Evolutionary conservation across 2,888 invertebrate species (phyloP).

Genomic region (Magallana nippona): DNA sequence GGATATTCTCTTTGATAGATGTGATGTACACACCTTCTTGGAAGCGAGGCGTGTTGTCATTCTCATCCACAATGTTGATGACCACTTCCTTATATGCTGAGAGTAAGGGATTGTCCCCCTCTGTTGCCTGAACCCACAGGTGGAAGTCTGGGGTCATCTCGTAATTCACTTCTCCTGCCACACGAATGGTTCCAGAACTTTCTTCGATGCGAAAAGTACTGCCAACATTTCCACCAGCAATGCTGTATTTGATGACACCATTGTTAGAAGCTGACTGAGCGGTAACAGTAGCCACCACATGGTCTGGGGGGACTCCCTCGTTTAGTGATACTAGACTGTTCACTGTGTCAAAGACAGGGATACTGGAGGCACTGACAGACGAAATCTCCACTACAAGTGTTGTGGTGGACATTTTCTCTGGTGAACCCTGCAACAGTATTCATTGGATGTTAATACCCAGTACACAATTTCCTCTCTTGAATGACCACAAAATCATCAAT

Average conservation of each 20-base stretch:
- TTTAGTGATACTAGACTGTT: conserved; percentile 83
- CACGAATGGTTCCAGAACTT: conserved; percentile 61
- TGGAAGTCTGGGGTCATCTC: conserved; percentile 66
- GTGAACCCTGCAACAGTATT: conserved; percentile 81
- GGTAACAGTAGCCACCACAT: conserved; percentile 87
- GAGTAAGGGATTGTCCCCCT: conserved; percentile 81
- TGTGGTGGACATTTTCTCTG: conserved; percentile 86
- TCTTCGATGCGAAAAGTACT: conserved; percentile 81
- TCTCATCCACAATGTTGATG: conserved; percentile 94
- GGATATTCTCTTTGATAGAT: conserved; percentile 85
- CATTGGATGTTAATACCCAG: background rate
- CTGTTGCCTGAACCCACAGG: conserved; percentile 73
- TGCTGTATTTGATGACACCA: conserved; percentile 83
- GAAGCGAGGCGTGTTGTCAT: conserved; percentile 92
- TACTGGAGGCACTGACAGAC: conserved; percentile 84
- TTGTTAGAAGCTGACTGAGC: conserved; percentile 86
- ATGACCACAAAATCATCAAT: too few species aligned
- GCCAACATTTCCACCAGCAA: conserved; percentile 96
- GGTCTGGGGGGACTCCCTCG: conserved; percentile 66
- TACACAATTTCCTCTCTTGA: too few species aligned
- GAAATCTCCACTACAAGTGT: conserved; percentile 89
- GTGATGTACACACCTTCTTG: conserved; percentile 90
- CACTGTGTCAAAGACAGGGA: conserved; percentile 87
- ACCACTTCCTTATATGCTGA: conserved; percentile 81
- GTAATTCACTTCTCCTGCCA: conserved; percentile 67